Conservation (phyloP, 2,888 invertebrate genomes). For the Encarsia formosa region DNA sequence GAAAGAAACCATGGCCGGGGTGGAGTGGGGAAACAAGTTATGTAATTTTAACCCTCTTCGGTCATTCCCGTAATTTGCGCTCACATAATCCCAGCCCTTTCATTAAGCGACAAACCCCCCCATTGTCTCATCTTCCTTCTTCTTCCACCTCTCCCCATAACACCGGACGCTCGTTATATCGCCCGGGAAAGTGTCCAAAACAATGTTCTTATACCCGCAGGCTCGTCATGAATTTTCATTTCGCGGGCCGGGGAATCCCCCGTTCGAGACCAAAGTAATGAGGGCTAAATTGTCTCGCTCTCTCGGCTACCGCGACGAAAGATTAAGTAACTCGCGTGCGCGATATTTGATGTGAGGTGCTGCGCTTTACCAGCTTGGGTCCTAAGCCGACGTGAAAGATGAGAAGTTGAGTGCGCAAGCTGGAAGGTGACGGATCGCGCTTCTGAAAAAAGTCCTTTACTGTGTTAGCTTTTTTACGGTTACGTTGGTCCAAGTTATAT, state of each 20-base stretch:
- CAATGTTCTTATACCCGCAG: slow-evolving; percentile 19
- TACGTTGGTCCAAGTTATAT: too few relatives aligned
- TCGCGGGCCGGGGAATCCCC: not conserved
- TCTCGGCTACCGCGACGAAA: not conserved
- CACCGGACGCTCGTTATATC: slow-evolving; percentile 16
- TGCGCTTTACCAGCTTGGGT: too few relatives aligned
- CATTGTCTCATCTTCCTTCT: slow-evolving; percentile 10
- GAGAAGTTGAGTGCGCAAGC: not conserved
- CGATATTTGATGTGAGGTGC: slow-evolving; percentile 20
- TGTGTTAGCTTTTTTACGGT: too few relatives aligned
- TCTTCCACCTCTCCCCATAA: not conserved
- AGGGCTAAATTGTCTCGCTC: slow-evolving; percentile 14
- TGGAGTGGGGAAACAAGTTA: not conserved
- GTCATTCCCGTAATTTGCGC: slow-evolving; percentile 17
- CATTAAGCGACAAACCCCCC: slow-evolving; percentile 17
- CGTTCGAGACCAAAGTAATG: slow-evolving; percentile 13
- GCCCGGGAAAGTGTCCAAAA: slow-evolving; percentile 22
- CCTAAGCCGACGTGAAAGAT: too few relatives aligned
- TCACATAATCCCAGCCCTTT: slow-evolving; percentile 22
- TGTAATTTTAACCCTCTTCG: slow-evolving; percentile 9
- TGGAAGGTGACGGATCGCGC: slow-evolving; percentile 12
- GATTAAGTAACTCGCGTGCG: slow-evolving; percentile 22
- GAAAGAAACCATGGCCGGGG: too few relatives aligned
- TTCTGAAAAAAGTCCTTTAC: too few relatives aligned
- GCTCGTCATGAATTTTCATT: slow-evolving; percentile 20